Evolutionary conservation across 2,888 invertebrate species (phyloP).

Genomic region (Aleiodes leptofemur): DNA sequence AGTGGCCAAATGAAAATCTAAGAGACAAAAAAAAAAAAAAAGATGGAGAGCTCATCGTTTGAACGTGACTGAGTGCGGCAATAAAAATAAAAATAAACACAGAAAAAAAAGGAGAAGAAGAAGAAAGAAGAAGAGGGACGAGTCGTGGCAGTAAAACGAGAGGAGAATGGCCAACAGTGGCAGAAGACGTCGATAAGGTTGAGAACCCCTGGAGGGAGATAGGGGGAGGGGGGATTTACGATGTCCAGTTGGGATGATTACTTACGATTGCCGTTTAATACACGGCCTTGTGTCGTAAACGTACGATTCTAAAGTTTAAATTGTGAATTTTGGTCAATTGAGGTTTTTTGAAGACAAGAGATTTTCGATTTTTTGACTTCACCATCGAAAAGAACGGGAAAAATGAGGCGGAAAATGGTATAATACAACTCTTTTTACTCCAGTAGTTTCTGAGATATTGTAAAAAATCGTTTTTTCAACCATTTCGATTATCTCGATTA

Average conservation of each 20-base stretch:
- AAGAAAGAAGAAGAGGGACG: constrained; percentile 7
- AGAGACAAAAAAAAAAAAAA: neutral
- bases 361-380: too few species aligned
- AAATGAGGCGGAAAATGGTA: too few species aligned
- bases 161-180: constrained; percentile 3
- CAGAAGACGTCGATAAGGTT: constrained; percentile 67
- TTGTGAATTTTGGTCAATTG: neutral
- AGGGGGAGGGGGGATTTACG: constrained; percentile 66
- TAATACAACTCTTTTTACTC: too few species aligned
- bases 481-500: too few species aligned
- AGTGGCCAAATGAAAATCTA: too few species aligned
- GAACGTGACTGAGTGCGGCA: constrained; percentile 21
- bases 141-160: constrained; percentile 34
- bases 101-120: constrained; percentile 29
- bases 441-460: too few species aligned
- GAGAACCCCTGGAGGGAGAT: constrained; percentile 64
- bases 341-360: too few species aligned
- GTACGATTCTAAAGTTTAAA: constrained; percentile 24
- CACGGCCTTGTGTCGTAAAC: constrained; percentile 75
- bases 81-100: constrained; percentile 37
- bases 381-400: too few species aligned
- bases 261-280: constrained; percentile 72
- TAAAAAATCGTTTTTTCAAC: too few species aligned
- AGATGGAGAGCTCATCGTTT: constrained; percentile 25
- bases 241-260: constrained; percentile 72